Evolutionary conservation across 2,888 invertebrate species (phyloP), one percentile per base, ranked within the genome.

Genomic region (Phymatocera aterrima): DNA sequence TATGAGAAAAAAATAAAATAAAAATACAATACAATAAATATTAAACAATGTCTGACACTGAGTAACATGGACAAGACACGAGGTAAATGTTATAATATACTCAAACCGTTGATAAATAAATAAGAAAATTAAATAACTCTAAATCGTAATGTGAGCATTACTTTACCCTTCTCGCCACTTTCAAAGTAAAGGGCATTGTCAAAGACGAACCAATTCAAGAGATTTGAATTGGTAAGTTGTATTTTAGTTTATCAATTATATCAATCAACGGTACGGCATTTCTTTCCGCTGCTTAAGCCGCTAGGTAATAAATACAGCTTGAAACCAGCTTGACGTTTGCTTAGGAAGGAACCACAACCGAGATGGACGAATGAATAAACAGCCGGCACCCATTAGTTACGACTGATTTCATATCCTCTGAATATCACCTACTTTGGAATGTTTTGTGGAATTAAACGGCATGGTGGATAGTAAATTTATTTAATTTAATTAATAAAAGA

Each of bases 1-100:
- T 85, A 85, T n/a, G n/a, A n/a, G n/a, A n/a, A n/a, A 60, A 86
- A 87, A 85, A 86, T 87, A 87, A 87, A 87, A 85, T 85, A 85
- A 84, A n/a, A 51, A 51, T 51, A 48, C 8, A n/a, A n/a, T n/a
- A n/a, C n/a, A n/a, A n/a, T 72, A 72, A 72, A 72, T 72, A 72
- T 40, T 51, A 72, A 57, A 57, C 21, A 51, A 51, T 54, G 72
- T 72, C 51, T 40, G 64, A 57, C 57, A 28, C 34, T 48, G 51
- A 72, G 51, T 72, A 72, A 72, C 72, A 54, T 72, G 72, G 72
- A 72, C 72, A 54, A 72, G 34, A 51, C 51, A 54, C 28, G 72
- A 72, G 51, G 72, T 72, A 51, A 72, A 68, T 68, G 43, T 68
- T 68, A 68, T 28, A n/a, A n/a, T n/a, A 46, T 2, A 24, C 46